Evolutionary conservation across 2,113 vertebrate species (phyloP), one percentile per base, ranked within the genome.

Genomic region (Calonectris borealis): DNA sequence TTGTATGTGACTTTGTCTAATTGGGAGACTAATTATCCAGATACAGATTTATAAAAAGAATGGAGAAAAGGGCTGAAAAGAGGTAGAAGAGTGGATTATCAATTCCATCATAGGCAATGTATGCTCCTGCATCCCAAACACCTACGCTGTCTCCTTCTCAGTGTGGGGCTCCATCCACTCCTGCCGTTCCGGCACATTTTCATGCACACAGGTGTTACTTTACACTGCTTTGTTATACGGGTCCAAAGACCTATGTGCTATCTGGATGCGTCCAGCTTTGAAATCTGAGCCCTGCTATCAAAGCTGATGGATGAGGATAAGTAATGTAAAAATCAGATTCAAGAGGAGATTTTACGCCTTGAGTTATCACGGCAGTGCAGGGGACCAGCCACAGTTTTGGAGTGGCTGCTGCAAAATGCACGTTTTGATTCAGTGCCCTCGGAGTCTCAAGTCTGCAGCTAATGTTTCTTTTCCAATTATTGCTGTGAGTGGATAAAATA

Each of bases 381-480:
- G 46, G 24, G 68, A 58, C 26, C 12, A 9, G 70, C 49, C 42
- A 65, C 2, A 1, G 17, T 72, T 90, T 90, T 79, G 49, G 51
- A 91, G 85, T 38, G n/a, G 51, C 32, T 94, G 55, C n/a, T 88
- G 57, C n/a, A 94, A 95, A 96, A 83, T 15, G 16, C 29, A 46
- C 44, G 40, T 93, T 93, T 80, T 66, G 18, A 93, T 93, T 90
- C 82, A 70, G 46, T 91, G 66, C 66, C 22, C 51, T 55, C 46
- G 71, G 82, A 88, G n/a, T 77, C 64, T 93, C 64, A 75, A 31
- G 20, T 38, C 75, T 85, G 46, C 25, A 77, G 51, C 48, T 75
- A 81, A 77, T 89, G 60, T 90, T 95, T 96, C 54, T 88, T 93
- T 88, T 83, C 51, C 71, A 91, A 48, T 86, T 94, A 93, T 81